A percentile compares a stretch with the other conserved stretches of the same genome.
Evolutionary conservation across 2,113 vertebrate species (phyloP).

Genomic region (Solea senegalensis): DNA sequence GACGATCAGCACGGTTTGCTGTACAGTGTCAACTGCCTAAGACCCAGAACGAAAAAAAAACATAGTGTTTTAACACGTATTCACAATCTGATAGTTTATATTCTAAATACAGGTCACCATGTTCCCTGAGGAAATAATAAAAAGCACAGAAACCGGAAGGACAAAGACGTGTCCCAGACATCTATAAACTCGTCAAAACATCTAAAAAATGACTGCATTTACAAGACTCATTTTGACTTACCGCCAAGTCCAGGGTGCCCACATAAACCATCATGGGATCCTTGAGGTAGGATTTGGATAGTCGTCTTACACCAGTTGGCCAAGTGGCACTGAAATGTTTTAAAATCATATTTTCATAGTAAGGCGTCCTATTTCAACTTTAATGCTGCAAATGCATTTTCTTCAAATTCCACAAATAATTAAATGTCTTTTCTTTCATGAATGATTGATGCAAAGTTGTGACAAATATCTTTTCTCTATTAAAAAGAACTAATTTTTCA

Average conservation of each 20-base stretch:
- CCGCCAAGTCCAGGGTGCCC: slow-evolving; percentile 93
- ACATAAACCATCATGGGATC: slow-evolving; percentile 96
- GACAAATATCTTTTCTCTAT: too few species aligned
- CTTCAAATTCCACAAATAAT: not conserved
- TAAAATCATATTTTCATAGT: not conserved
- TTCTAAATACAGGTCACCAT: too few species aligned
- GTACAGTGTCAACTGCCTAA: slow-evolving; percentile 91
- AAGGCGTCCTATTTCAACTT: not conserved
- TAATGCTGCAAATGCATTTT: not conserved
- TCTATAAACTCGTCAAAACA: not conserved
- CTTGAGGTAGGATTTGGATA: slow-evolving; percentile 92
- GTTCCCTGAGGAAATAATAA: not conserved
- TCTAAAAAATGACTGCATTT: not conserved
- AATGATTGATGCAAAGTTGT: too few species aligned
- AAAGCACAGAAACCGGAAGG: not conserved
- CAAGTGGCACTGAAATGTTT: slow-evolving; percentile 89
- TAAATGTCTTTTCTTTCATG: too few species aligned
- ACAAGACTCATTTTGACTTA: slow-evolving; percentile 73
- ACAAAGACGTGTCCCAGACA: too few species aligned
- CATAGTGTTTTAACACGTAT: not conserved
- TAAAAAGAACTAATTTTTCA: too few species aligned
- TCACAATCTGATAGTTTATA: too few species aligned
- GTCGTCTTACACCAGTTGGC: slow-evolving; percentile 90
- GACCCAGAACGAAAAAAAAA: slow-evolving; percentile 24
- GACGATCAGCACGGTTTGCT: slow-evolving; percentile 88